phyloP scores from a whole-genome alignment of 2,797 vertebrate species.

The Sebastes umbrosus region DNA sequence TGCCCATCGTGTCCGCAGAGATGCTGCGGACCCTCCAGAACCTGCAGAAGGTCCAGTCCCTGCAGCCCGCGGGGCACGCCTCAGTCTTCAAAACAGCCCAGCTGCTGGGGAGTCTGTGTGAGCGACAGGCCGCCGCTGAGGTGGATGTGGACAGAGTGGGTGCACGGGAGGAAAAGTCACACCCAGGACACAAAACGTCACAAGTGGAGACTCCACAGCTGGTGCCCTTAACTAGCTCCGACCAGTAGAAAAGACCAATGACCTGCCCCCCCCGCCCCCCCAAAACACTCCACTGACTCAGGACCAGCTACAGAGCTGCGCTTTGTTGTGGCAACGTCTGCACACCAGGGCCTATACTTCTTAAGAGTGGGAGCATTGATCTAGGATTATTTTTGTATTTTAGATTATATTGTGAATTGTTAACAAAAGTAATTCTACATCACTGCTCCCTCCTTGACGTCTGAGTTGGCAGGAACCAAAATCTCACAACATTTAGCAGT shows the following conservation, averaged over 20 bases:
- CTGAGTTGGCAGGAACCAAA: slow-evolving; percentile 19
- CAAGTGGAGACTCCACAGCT: slow-evolving; percentile 88
- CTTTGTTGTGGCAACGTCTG: slow-evolving; percentile 8
- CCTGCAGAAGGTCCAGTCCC: slow-evolving; percentile 85
- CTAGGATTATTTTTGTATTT: slow-evolving; percentile 9
- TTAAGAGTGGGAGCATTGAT: slow-evolving; percentile 1
- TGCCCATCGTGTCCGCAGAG: slow-evolving; percentile 88
- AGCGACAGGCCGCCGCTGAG: slow-evolving; percentile 80
- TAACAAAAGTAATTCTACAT: slow-evolving; percentile 19
- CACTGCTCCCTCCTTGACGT: background rate
- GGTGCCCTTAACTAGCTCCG: slow-evolving; percentile 84
- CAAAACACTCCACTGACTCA: slow-evolving; percentile 68
- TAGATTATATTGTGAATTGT: background rate
- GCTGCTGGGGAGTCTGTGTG: slow-evolving; percentile 86
- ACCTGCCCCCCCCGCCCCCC: background rate
- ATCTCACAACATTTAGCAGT: slow-evolving; percentile 1
- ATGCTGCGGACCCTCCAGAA: slow-evolving; percentile 91
- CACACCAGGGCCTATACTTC: slow-evolving; percentile 21
- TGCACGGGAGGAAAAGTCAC: slow-evolving; percentile 52
- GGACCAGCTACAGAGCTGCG: slow-evolving; percentile 57
- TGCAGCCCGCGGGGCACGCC: slow-evolving; percentile 83
- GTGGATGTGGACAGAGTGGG: slow-evolving; percentile 18
- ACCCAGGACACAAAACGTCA: slow-evolving; percentile 80
- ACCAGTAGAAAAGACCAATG: slow-evolving; percentile 79
- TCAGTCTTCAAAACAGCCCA: slow-evolving; percentile 95